Evolutionary conservation across 1,140 invertebrate genomes (phyloP), one percentile per base, ranked within the genome.

Genomic region (Venustaconcha ellipsiformis): DNA sequence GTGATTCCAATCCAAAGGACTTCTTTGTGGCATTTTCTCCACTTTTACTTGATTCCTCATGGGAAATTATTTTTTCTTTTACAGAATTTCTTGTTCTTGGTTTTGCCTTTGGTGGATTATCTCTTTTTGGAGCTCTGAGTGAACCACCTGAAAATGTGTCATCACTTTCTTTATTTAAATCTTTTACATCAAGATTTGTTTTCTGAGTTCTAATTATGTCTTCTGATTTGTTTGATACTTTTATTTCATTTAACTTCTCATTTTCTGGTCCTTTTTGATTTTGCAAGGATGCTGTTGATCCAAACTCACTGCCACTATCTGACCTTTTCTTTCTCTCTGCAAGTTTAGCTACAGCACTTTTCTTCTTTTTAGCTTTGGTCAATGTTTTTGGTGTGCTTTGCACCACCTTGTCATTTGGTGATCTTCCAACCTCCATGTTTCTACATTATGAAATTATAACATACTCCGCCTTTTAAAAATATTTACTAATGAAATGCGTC

Each of bases 191-290:
- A 60, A 4, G 20, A 26, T 18, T 48, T 37, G 18, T 67, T 67
- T 26, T 37, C 37, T 18, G 18, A 26, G 20, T 23, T 15, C 26
- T 23, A 67, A 3, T 15, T 88, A 30, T 85, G 88, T n/a, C 64
- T 72, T 14, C 20, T 63, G 57, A 23, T 62, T 37, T 26, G 20
- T n/a, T 15, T 18, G 82, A 93, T 1, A 87, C 90, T 6, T 91
- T 93, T 78, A 56, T 57, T 70, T 55, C 59, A 48, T 30, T 64
- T 6, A 23, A 14, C n/a, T 65, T 37, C 74, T 69, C 58, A 20
- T 74, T 60, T 58, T 76, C 67, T 57, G 18, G 14, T 18, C 23
- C 62, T 26, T 77, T 70, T 70, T 65, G 68, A 64, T 26, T 64
- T 62, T 80, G 70, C 14, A 86, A 55, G 20, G 82, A 84, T 57